Conservation (phyloP, 2,797 vertebrate genomes). For the Rhincodon typus region DNA sequence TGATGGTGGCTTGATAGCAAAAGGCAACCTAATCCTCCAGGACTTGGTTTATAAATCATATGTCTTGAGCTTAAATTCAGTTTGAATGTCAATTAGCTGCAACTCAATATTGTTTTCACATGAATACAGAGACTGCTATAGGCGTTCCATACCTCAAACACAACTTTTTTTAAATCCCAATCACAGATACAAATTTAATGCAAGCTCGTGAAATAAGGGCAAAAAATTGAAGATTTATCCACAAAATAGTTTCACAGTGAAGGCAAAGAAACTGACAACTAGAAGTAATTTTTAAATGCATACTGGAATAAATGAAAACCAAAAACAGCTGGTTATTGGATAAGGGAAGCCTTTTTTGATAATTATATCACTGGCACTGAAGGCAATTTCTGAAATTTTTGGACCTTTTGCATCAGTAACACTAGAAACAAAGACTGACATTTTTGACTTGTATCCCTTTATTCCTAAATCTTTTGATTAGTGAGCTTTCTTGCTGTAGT, state of each 20-base stretch:
- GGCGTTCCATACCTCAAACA: no score
- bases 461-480: not conserved
- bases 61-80: not conserved
- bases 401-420: not conserved
- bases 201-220: not conserved
- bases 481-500: not conserved
- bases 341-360: not conserved
- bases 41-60: not conserved
- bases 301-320: not conserved
- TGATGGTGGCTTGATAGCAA: not conserved
- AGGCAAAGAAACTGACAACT: not conserved
- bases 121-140: not conserved
- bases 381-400: not conserved
- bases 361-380: not conserved
- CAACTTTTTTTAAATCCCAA: not conserved
- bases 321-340: constrained; percentile 6
- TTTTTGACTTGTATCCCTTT: not conserved
- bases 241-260: not conserved
- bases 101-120: not conserved
- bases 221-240: not conserved
- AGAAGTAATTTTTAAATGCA: not conserved
- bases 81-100: not conserved
- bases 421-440: not conserved
- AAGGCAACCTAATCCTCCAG: not conserved
- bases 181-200: not conserved